phyloP scores from a whole-genome alignment of 1,140 invertebrate species.

The Heliconius eleuchia region DNA sequence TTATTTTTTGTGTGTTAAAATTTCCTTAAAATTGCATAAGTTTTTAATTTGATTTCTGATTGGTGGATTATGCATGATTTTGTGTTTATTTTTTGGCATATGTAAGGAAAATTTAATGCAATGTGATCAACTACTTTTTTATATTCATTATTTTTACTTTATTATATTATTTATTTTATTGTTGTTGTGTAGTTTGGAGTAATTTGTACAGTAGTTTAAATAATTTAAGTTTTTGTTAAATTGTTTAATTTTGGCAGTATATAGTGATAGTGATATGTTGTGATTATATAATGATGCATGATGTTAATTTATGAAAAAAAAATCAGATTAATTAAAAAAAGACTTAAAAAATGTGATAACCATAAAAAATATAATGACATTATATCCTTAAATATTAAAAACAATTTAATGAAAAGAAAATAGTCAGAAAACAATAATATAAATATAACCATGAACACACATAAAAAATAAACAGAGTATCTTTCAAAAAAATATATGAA shows the following conservation, averaged over 20 bases:
- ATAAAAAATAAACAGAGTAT: background rate
- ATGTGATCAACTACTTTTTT: background rate
- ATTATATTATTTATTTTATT: background rate
- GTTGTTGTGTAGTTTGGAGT: background rate
- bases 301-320: background rate
- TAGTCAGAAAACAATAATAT: background rate
- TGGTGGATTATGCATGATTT: background rate
- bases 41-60: background rate
- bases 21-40: background rate
- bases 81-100: background rate
- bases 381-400: background rate
- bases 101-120: constrained; percentile 2
- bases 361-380: background rate
- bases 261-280: constrained; percentile 1
- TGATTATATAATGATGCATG: background rate
- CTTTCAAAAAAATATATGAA: background rate
- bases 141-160: too few species aligned
- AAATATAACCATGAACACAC: background rate
- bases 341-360: background rate
- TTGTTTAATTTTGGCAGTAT: background rate
- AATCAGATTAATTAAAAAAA: background rate
- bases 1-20: background rate
- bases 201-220: background rate
- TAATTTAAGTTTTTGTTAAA: background rate
- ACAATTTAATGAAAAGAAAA: background rate